Conservation (phyloP, 2,797 vertebrate species). For the Thaleichthys pacificus region DNA sequence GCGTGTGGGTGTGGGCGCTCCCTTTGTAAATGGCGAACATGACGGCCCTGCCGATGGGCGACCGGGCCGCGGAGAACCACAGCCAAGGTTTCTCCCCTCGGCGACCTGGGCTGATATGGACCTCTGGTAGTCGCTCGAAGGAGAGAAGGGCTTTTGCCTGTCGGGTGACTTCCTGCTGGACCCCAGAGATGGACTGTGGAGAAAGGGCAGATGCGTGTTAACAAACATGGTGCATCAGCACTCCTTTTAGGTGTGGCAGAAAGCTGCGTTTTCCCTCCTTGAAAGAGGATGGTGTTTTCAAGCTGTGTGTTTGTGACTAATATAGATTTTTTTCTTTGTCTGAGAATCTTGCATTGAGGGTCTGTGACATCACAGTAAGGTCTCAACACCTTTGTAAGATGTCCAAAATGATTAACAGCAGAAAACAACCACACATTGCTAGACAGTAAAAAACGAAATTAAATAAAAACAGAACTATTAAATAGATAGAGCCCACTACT, state of each 20-base stretch:
- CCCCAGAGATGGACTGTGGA: slow-evolving; percentile 92
- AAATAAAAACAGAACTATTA: too few species aligned
- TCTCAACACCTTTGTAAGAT: slow-evolving; percentile 47
- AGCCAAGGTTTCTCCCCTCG: slow-evolving; percentile 89
- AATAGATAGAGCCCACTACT: background rate
- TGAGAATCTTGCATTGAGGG: slow-evolving; percentile 37
- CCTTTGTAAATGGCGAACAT: slow-evolving; percentile 97
- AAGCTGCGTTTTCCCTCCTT: slow-evolving; percentile 45
- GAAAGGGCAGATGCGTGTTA: slow-evolving; percentile 71
- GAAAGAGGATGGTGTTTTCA: slow-evolving; percentile 66
- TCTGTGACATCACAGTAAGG: slow-evolving; percentile 3
- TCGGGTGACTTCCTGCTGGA: slow-evolving; percentile 94
- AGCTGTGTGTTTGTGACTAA: slow-evolving; percentile 35
- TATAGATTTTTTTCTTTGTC: slow-evolving; percentile 28
- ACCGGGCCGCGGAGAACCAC: slow-evolving; percentile 94
- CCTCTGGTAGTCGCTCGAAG: slow-evolving; percentile 91
- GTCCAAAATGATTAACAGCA: background rate
- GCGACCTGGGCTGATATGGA: slow-evolving; percentile 83
- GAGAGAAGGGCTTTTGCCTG: slow-evolving; percentile 93
- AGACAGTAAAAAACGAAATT: too few species aligned
- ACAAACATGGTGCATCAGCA: slow-evolving; percentile 66
- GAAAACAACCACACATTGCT: background rate
- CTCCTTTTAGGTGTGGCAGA: slow-evolving; percentile 60
- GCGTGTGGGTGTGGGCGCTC: slow-evolving; percentile 90
- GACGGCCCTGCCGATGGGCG: slow-evolving; percentile 92